Evolutionary conservation across 2,888 invertebrate genomes (phyloP).

Genomic region (Drosophila kuntzei): DNA sequence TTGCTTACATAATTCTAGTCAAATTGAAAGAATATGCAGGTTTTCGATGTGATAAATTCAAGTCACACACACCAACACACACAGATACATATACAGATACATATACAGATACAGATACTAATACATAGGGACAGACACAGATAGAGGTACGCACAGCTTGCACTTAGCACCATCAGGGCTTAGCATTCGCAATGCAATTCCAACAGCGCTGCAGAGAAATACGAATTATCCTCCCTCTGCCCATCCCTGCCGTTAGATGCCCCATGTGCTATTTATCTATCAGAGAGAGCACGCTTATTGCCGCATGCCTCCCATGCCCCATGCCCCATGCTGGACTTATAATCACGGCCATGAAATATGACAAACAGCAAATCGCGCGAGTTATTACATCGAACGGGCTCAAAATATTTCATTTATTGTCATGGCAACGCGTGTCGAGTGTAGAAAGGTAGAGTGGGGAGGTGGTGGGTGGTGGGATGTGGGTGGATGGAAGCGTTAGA

Average conservation of each 20-base stretch:
- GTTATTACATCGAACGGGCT: slow-evolving; percentile 75
- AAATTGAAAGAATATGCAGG: slow-evolving; percentile 27
- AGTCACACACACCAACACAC: slow-evolving; percentile 7
- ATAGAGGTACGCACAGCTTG: slow-evolving; percentile 19
- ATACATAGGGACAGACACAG: slow-evolving; percentile 1
- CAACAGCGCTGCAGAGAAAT: slow-evolving; percentile 49
- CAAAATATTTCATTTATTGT: slow-evolving; percentile 76
- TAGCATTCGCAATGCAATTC: slow-evolving; percentile 52
- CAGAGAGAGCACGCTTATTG: slow-evolving; percentile 40
- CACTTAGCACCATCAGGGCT: slow-evolving; percentile 42
- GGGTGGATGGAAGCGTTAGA: too few species aligned
- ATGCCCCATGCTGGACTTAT: slow-evolving; percentile 41
- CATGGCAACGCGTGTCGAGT: slow-evolving; percentile 47
- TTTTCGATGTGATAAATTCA: slow-evolving; percentile 25
- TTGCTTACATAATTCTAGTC: neutral
- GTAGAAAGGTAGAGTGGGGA: neutral
- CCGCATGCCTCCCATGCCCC: neutral
- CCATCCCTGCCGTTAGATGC: neutral
- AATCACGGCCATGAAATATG: slow-evolving; percentile 67
- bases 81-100: neutral
- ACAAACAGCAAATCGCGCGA: slow-evolving; percentile 68
- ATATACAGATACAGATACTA: neutral
- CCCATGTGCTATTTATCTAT: slow-evolving; percentile 56
- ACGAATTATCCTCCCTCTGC: slow-evolving; percentile 43
- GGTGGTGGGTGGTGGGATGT: rapidly evolving